Conservation (phyloP, 2,888 invertebrate species). For the Lissocephala sabroskyi region DNA sequence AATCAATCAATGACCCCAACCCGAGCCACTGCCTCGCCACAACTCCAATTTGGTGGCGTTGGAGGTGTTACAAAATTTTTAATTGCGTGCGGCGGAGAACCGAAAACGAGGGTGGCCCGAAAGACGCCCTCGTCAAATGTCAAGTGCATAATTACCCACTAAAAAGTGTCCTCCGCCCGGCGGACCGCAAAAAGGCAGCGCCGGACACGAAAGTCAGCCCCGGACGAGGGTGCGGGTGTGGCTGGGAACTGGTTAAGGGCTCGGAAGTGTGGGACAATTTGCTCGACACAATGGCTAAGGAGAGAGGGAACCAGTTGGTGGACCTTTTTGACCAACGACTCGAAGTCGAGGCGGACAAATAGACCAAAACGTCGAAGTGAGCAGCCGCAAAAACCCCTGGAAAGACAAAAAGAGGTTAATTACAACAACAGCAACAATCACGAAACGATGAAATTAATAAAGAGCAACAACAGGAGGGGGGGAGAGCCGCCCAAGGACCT, state of each 20-base stretch:
- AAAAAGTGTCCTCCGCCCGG: conserved; percentile 17
- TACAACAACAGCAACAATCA: conserved; percentile 51
- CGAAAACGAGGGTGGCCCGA: not conserved
- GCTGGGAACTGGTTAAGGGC: not conserved
- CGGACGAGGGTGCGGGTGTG: conserved; percentile 8
- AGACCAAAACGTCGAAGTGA: conserved; percentile 31
- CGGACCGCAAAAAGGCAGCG: conserved; percentile 17
- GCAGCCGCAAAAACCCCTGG: conserved; percentile 33
- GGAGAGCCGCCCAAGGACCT: too few relatives aligned
- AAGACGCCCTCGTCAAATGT: conserved; percentile 51
- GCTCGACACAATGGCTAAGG: not conserved
- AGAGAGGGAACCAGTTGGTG: conserved; percentile 21
- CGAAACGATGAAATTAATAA: conserved; percentile 62
- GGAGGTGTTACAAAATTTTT: conserved; percentile 26
- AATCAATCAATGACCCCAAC: too few relatives aligned
- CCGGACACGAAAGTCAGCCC: conserved; percentile 2
- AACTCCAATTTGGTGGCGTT: not conserved
- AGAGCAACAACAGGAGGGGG: conserved; percentile 40
- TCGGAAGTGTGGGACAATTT: conserved; percentile 3
- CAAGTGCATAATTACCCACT: conserved; percentile 58
- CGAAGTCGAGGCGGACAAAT: not conserved
- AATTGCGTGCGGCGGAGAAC: conserved; percentile 18
- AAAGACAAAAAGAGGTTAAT: conserved; percentile 63
- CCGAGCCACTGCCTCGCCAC: too few relatives aligned
- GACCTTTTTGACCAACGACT: conserved; percentile 8